Conservation (phyloP, 2,888 invertebrate species). For the Tachina fera region DNA sequence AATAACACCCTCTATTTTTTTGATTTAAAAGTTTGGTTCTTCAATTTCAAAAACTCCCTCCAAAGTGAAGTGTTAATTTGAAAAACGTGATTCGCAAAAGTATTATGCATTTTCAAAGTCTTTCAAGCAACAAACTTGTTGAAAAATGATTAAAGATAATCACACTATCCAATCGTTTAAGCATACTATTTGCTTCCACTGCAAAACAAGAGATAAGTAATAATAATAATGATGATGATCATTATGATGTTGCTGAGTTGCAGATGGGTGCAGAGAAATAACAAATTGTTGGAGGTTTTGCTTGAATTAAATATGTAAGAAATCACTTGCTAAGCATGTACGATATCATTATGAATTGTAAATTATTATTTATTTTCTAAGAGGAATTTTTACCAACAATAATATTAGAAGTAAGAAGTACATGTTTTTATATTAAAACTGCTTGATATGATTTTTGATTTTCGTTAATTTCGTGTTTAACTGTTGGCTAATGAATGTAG, state of each 20-base stretch:
- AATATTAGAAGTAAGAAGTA: background rate
- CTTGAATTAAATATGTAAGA: background rate
- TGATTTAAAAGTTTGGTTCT: background rate
- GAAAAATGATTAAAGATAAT: constrained; percentile 62
- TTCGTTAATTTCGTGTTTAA: background rate
- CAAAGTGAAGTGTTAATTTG: constrained; percentile 69
- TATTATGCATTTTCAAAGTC: constrained; percentile 16
- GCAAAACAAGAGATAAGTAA: background rate
- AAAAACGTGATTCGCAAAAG: constrained; percentile 70
- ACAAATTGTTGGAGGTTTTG: background rate
- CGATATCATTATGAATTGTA: background rate
- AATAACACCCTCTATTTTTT: background rate
- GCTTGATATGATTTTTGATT: background rate
- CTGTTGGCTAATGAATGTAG: constrained; percentile 24
- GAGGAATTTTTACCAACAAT: background rate
- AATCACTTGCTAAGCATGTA: background rate
- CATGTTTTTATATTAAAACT: background rate
- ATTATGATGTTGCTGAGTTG: background rate
- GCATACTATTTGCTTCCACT: background rate
- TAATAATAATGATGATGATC: constrained; percentile 12
- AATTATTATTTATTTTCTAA: background rate
- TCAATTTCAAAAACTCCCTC: background rate
- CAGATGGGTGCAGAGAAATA: background rate
- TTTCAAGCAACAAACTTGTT: constrained; percentile 52
- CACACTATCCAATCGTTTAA: constrained; percentile 11